Evolutionary conservation across 2,888 invertebrate genomes (phyloP), one percentile per base, ranked within the genome.

Genomic region (Cordilura impudica): DNA sequence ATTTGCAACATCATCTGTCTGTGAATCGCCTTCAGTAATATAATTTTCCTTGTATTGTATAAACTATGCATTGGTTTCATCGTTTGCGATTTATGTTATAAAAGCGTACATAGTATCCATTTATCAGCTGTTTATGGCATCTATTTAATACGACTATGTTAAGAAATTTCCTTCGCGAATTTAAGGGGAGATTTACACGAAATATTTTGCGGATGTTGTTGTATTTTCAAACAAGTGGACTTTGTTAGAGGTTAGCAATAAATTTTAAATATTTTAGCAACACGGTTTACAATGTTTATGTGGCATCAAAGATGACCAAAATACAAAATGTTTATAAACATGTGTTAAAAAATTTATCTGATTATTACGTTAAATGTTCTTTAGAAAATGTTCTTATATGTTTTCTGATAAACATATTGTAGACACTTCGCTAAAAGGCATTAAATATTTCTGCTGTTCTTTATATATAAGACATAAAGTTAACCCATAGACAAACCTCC

Each of bases 1-100:
- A 65, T 69, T 74, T 66, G 70, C 43, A 65, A 60, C 69, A 78
- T 73, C 73, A 65, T 69, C 67, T 78, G 69, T 63, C 63, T 63
- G 49, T 16, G 21, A 18, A 31, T 23, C 31, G 47, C 16, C 29
- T 43, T 66, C 19, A 35, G 18, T 49, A 56, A 63, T 23, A 31
- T 12, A 53, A 67, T 49, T 49, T 63, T 35, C 47, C 29, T 49
- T 51, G 29, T 56, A 31, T 3, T 47, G 31, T 58, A n/a, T 45
- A 21, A 19, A 45, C 12, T 47, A 31, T 35, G 18, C n/a, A 39
- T 19, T 39, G 12, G 12, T 35, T 35, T 18, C 1, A 12, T 54
- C 6, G 4, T 43, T 54, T 45, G n/a, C 45, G 16, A 60, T 45
- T 26, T 19, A 45, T 47, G 18, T 4, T 19, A 49, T 21, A 16